Evolutionary conservation across 2,113 vertebrate genomes (phyloP), one percentile per base, ranked within the genome.

Genomic region (Capreolus pygargus): DNA sequence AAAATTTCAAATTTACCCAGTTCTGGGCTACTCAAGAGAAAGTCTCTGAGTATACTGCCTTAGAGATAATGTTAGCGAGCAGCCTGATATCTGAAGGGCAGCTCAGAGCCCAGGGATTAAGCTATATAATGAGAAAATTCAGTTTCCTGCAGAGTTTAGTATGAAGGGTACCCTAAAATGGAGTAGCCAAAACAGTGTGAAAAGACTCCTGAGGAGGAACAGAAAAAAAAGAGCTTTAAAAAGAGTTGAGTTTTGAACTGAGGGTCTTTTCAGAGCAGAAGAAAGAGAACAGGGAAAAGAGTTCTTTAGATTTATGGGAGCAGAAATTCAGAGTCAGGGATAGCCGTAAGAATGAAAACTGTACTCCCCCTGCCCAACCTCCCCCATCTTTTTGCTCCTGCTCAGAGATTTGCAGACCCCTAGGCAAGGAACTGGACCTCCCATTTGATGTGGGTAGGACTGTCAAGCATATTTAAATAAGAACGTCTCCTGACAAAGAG

Each of bases 201-300:
- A 60, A 45, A 83, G 45, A 79, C 45, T 19, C n/a, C 25, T 1
- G 1, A 79, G 36, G 33, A 47, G 33, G 45, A 23, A 30, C 23
- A 91, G 64, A 89, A 86, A 30, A 58, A 52, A 95, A 21, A 54
- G 36, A 79, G 52, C 13, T 88, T 88, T 88, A 70, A 89, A 95
- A 83, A 91, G 12, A 84, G 58, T n/a, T 89, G 54, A 43, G 54
- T 76, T 84, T 89, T 1, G 1, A 95, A 92, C 85, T 67, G 67
- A 36, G 9, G 16, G 86, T 98, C 60, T 19, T 92, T 95, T 86
- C 67, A 89, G 55, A 95, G 60, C 54, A 96, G 88, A 92, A 95
- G 85, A 50, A 86, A 86, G 60, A 81, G 43, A 82, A 88, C 1
- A 70, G 17, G 39, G 15, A 50, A 33, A 84, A 47, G 13, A 81